phyloP scores from a whole-genome alignment of 2,797 vertebrate genomes.

The Phataginus tricuspis region DNA sequence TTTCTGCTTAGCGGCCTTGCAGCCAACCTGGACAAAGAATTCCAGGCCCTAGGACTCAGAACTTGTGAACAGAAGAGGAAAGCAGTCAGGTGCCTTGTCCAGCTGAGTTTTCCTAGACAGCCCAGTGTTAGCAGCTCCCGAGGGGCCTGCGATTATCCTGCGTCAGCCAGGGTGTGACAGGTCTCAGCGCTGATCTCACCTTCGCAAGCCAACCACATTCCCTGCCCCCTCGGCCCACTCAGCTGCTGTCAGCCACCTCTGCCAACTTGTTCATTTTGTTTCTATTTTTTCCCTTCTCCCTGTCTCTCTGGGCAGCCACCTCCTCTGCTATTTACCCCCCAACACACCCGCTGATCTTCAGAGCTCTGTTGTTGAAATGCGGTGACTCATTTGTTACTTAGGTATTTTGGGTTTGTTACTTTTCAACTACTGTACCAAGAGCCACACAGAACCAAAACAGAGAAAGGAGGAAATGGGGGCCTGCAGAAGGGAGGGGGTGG shows the following conservation, averaged over 20 bases:
- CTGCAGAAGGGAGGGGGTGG: constrained; percentile 33
- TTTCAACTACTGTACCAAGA: constrained; percentile 62
- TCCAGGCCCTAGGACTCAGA: neutral
- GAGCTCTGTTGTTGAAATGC: constrained; percentile 15
- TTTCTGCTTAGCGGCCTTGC: neutral
- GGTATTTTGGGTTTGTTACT: constrained; percentile 78
- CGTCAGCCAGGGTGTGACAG: constrained; percentile 65
- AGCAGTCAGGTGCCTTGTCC: constrained; percentile 1
- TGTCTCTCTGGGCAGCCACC: constrained; percentile 47
- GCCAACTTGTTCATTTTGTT: constrained; percentile 66
- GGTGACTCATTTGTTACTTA: constrained; percentile 78
- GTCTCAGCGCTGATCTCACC: constrained; percentile 60
- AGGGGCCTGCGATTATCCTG: constrained; percentile 31
- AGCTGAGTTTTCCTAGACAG: constrained; percentile 32
- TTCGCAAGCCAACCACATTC: constrained; percentile 30
- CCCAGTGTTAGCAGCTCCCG: neutral
- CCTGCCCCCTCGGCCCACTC: constrained; percentile 33
- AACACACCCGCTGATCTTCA: constrained; percentile 52
- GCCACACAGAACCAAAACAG: constrained; percentile 58
- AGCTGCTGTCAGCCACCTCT: constrained; percentile 60
- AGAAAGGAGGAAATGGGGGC: constrained; percentile 70
- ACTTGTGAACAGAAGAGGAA: neutral
- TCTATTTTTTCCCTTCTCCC: constrained; percentile 52
- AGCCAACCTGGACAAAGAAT: constrained; percentile 44
- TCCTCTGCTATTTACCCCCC: constrained; percentile 62